These are phyloP conservation scores for Helogale parvula DNA, from an alignment of 2,113 vertebrate genomes.

Conservation along the genomic window DNA sequence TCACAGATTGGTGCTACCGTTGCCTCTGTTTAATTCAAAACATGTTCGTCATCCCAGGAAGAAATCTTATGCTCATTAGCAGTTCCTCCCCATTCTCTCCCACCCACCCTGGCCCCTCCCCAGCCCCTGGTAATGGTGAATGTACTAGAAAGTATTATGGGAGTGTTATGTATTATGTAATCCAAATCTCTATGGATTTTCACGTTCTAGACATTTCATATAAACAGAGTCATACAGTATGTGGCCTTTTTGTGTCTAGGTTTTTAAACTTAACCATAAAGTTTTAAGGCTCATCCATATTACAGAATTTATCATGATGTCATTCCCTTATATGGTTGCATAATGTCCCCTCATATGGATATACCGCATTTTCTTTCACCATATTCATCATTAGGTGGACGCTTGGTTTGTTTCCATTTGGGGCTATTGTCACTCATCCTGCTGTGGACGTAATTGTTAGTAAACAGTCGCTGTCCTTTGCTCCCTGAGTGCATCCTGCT, in stretches of 20 bases:
- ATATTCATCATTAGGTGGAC: not conserved
- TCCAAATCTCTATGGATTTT: not conserved
- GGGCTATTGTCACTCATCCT: not conserved
- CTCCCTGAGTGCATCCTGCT: not conserved
- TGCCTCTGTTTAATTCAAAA: not conserved
- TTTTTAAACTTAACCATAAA: not conserved
- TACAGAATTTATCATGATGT: not conserved
- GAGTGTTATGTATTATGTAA: no score
- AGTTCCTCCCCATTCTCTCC: not conserved
- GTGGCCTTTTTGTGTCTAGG: not conserved
- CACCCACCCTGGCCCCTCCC: not conserved
- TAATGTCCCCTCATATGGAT: not conserved
- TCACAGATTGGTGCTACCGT: not conserved
- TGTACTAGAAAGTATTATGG: no score
- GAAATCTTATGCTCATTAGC: not conserved
- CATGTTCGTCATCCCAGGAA: not conserved
- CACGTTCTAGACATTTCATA: not conserved
- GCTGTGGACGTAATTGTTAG: not conserved
- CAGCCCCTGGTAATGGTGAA: not conserved
- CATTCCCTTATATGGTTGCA: not conserved
- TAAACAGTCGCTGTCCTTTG: not conserved
- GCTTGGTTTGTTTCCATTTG: not conserved
- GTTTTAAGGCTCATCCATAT: not conserved
- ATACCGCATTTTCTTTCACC: not conserved
- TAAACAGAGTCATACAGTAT: not conserved